Conservation (phyloP, 2,113 vertebrate species). For the Trochalopteron elliotii region DNA sequence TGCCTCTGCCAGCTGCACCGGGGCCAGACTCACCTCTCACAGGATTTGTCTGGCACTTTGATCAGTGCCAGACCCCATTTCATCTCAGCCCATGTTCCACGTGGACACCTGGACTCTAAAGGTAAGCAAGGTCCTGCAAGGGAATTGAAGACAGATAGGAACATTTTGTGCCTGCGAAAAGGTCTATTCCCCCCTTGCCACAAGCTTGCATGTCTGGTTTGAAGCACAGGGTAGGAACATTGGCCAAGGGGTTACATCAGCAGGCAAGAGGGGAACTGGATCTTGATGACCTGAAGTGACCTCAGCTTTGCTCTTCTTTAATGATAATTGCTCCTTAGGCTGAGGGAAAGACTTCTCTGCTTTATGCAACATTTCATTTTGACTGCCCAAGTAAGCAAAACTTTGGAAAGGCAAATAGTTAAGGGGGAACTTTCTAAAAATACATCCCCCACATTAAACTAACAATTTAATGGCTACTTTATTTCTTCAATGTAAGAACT, state of each 20-base stretch:
- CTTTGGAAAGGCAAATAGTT: neutral
- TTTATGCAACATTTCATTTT: neutral
- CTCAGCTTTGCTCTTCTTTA: neutral
- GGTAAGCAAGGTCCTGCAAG: neutral
- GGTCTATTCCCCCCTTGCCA: neutral
- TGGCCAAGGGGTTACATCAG: neutral
- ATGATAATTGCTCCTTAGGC: neutral
- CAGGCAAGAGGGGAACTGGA: neutral
- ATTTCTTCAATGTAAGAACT: neutral
- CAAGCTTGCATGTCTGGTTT: accelerated
- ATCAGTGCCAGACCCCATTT: neutral
- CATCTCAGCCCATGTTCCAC: accelerated
- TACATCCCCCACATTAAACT: neutral
- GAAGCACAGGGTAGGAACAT: neutral
- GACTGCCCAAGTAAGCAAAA: neutral
- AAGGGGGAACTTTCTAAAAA: neutral
- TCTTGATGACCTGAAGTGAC: neutral
- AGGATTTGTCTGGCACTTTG: no score
- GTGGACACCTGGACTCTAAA: neutral
- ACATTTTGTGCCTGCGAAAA: neutral
- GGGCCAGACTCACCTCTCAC: neutral
- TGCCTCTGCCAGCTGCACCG: accelerated
- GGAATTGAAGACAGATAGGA: accelerated
- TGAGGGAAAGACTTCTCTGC: neutral
- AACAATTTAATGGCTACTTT: neutral